A percentile compares a stretch with the other conserved stretches of the same genome.
Conservation (phyloP, 1,140 invertebrate species). For the Bradynema listronoti region DNA sequence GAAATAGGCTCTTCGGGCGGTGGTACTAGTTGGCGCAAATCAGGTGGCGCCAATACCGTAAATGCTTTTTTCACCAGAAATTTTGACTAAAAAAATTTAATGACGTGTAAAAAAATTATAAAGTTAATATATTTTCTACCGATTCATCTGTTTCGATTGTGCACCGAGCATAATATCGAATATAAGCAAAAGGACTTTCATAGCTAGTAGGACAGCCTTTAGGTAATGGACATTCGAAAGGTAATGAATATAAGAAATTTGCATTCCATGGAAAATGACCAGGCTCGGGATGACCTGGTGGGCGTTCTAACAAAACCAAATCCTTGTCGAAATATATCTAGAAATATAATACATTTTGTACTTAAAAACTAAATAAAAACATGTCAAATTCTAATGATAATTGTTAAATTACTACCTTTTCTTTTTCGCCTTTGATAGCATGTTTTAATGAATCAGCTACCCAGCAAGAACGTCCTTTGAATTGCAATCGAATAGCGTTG, state of each 20-base stretch:
- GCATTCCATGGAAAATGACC: conserved; percentile 43
- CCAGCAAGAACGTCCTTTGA: conserved; percentile 39
- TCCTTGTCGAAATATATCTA: conserved; percentile 49
- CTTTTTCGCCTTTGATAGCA: conserved; percentile 16
- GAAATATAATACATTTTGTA: conserved; percentile 11
- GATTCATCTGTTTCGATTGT: conserved; percentile 35
- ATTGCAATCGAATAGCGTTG: conserved; percentile 41
- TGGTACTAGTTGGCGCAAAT: conserved; percentile 28
- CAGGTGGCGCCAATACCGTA: conserved; percentile 31
- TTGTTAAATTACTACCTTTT: conserved; percentile 21
- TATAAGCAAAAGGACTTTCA: conserved; percentile 40
- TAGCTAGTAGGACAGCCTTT: conserved; percentile 42
- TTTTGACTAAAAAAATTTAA: conserved; percentile 21
- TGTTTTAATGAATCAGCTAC: conserved; percentile 17
- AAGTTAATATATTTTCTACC: not conserved
- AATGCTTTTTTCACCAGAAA: conserved; percentile 37
- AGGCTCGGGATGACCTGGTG: conserved; percentile 40
- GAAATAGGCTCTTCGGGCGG: conserved; percentile 22
- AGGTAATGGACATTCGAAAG: conserved; percentile 41
- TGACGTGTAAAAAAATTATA: not conserved
- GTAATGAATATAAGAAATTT: conserved; percentile 38
- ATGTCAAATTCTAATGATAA: conserved; percentile 8
- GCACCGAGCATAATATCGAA: conserved; percentile 45
- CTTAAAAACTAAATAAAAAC: not conserved
- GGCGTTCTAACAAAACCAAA: conserved; percentile 41